Evolutionary conservation across 2,797 vertebrate species (phyloP).

Genomic region (Caiman crocodilus): DNA sequence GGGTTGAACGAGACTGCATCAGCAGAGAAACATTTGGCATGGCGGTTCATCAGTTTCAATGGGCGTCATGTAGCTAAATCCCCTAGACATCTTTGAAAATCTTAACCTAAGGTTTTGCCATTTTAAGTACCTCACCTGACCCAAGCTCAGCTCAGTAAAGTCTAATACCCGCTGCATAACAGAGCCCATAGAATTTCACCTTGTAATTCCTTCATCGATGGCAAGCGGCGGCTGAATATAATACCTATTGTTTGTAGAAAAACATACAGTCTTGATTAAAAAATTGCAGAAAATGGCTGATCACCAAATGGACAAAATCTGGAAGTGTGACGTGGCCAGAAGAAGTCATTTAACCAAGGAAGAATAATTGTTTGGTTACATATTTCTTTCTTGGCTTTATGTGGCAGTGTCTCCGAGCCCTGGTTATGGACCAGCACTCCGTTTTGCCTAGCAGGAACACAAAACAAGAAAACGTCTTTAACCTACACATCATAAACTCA

Average conservation of each 20-base stretch:
- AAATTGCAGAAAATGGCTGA: neutral
- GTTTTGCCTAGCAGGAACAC: neutral
- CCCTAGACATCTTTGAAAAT: neutral
- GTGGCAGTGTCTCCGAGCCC: neutral
- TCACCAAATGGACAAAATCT: neutral
- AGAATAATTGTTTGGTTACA: neutral
- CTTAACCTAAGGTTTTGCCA: neutral
- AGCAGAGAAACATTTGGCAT: neutral
- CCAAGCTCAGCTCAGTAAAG: neutral
- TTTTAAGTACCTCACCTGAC: neutral
- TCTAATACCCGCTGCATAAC: neutral
- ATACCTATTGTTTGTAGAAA: neutral
- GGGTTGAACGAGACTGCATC: neutral
- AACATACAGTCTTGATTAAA: fast-evolving
- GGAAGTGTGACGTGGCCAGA: neutral
- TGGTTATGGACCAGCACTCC: neutral
- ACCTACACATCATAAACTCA: neutral
- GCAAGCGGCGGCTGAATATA: fast-evolving
- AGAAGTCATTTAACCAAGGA: neutral
- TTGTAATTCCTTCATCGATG: neutral
- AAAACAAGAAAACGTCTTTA: neutral
- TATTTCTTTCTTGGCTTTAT: neutral
- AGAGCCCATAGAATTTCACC: neutral
- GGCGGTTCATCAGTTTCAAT: neutral
- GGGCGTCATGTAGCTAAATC: neutral